These are phyloP conservation scores for Pogonus chalceus DNA, from an alignment of 1,140 invertebrate genomes.

Conservation along the genomic window DNA sequence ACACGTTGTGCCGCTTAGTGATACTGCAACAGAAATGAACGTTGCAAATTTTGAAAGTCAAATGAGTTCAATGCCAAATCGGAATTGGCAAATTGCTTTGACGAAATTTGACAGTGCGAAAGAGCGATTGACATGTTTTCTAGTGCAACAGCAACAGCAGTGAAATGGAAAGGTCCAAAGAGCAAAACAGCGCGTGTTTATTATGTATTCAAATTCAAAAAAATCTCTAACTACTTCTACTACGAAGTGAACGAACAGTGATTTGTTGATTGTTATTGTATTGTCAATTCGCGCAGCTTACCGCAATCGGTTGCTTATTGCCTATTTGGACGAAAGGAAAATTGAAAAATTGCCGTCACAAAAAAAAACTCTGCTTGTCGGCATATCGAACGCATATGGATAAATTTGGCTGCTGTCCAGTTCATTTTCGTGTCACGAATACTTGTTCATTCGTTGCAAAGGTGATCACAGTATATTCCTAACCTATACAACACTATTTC, in stretches of 20 bases:
- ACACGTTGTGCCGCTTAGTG: no score
- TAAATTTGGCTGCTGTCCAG: constrained; percentile 4
- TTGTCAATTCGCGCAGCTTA: no score
- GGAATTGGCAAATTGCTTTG: no score
- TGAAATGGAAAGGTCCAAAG: constrained; percentile 1
- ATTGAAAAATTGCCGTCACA: not conserved
- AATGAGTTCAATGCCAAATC: constrained; percentile 7
- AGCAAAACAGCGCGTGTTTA: no score
- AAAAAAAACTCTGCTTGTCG: not conserved
- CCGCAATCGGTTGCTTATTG: no score
- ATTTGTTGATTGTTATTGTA: not conserved
- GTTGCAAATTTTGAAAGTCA: constrained; percentile 2
- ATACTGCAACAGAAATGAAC: no score
- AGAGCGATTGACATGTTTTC: not conserved
- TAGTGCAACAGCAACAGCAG: not conserved
- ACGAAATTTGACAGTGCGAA: constrained; percentile 4
- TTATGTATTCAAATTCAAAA: not conserved
- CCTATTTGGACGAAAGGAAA: not conserved
- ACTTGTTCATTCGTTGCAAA: not conserved
- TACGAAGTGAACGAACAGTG: not conserved
- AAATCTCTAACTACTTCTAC: not conserved
- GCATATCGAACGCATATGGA: constrained; percentile 4
- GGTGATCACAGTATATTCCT: not conserved
- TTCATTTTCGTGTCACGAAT: not conserved
- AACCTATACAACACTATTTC: no score